Percentiles rank a stretch among this genome's conserved stretches.
Evolutionary conservation across 2,113 vertebrate species (phyloP).

Genomic region (Todiramphus chloris): DNA sequence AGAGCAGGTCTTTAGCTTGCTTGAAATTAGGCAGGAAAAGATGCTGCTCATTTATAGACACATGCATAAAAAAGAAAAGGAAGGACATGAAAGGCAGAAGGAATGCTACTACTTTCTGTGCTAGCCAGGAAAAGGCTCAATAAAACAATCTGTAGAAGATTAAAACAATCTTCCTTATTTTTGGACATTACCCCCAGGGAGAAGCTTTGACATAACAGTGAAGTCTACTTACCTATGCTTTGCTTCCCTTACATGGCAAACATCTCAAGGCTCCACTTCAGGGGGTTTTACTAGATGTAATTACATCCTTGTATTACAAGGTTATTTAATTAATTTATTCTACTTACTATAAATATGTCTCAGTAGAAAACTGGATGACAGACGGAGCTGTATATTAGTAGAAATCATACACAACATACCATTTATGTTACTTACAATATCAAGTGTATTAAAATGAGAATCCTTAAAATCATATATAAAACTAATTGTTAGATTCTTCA

Average conservation of each 20-base stretch:
- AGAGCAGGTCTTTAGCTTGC: neutral
- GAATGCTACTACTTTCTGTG: neutral
- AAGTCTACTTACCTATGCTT: conserved; percentile 41
- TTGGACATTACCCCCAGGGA: neutral
- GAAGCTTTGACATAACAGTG: neutral
- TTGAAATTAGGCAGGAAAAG: neutral
- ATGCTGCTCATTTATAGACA: neutral
- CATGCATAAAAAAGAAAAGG: neutral
- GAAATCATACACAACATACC: neutral
- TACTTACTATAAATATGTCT: conserved; percentile 52
- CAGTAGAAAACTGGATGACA: conserved; percentile 51
- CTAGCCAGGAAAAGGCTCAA: neutral
- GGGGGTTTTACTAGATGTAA: conserved; percentile 43
- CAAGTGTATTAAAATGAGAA: neutral
- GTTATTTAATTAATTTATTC: conserved; percentile 52
- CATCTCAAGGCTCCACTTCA: conserved; percentile 30
- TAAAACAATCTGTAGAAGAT: conserved; percentile 9
- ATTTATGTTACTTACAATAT: conserved; percentile 6
- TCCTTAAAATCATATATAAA: conserved; percentile 4
- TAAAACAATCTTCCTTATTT: conserved; percentile 13
- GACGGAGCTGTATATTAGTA: conserved; percentile 45
- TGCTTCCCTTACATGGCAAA: conserved; percentile 45
- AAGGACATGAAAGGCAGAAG: neutral
- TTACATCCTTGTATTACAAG: conserved; percentile 53
- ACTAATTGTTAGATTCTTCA: neutral